These are phyloP conservation scores for Kryptopterus vitreolus DNA, from an alignment of 2,797 vertebrate species.

Conservation along the genomic window DNA sequence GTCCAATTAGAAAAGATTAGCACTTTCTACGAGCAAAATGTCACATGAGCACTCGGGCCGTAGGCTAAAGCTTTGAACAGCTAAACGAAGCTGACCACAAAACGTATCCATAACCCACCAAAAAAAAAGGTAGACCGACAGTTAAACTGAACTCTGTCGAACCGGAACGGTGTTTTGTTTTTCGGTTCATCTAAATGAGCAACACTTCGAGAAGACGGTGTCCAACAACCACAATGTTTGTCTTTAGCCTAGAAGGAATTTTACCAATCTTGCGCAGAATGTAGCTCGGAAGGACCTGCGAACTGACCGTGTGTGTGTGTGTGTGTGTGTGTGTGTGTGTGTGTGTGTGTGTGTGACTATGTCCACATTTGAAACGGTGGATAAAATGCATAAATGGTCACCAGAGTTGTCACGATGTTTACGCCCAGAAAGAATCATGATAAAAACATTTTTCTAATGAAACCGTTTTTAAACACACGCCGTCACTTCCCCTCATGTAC, in stretches of 20 bases:
- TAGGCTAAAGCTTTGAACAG: conserved; percentile 9
- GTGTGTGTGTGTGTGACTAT: background rate
- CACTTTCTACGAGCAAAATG: conserved; percentile 12
- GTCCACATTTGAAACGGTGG: background rate
- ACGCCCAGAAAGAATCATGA: background rate
- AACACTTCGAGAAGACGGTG: background rate
- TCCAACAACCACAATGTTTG: background rate
- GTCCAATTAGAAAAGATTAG: conserved; percentile 16
- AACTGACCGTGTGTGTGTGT: background rate
- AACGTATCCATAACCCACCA: background rate
- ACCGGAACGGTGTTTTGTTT: conserved; percentile 22
- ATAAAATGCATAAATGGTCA: background rate
- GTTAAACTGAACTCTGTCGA: background rate
- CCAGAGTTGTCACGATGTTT: background rate
- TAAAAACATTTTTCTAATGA: background rate
- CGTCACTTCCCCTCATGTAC: background rate
- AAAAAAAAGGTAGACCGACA: background rate
- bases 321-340: background rate
- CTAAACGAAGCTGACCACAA: conserved; percentile 31
- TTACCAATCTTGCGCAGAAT: background rate
- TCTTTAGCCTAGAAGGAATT: conserved; percentile 1
- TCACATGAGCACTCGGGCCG: conserved; percentile 13
- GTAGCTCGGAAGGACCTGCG: background rate
- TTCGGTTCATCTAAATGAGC: conserved; percentile 10
- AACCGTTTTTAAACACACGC: background rate